Percentiles rank a stretch among this genome's conserved stretches.
Evolutionary conservation across 2,797 vertebrate genomes (phyloP).

Genomic region (Diplodus sargus): DNA sequence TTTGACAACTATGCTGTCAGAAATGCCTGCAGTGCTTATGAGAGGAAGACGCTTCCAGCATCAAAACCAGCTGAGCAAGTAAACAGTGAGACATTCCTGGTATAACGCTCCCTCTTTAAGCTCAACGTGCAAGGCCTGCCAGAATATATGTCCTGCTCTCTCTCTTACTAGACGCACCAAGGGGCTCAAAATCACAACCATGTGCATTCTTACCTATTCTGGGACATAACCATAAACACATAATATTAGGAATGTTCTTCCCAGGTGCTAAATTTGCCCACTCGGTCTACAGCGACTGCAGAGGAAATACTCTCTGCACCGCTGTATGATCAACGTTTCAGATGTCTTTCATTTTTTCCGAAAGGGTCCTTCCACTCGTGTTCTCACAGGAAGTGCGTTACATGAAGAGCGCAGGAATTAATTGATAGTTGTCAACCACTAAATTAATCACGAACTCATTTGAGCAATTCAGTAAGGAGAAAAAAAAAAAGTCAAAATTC

Average conservation of each 20-base stretch:
- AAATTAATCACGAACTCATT: too few relatives aligned
- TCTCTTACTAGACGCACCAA: slow-evolving; percentile 50
- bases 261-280: slow-evolving; percentile 78
- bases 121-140: slow-evolving; percentile 55
- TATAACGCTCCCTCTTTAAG: slow-evolving; percentile 63
- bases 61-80: slow-evolving; percentile 83
- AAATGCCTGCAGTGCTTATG: slow-evolving; percentile 69
- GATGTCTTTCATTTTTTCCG: not conserved
- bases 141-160: slow-evolving; percentile 64
- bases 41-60: slow-evolving; percentile 71
- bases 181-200: slow-evolving; percentile 80
- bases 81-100: slow-evolving; percentile 77
- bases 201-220: slow-evolving; percentile 75
- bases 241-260: slow-evolving; percentile 78
- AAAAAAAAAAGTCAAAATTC: too few relatives aligned
- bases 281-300: slow-evolving; percentile 56
- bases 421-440: too few relatives aligned
- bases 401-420: slow-evolving; percentile 11
- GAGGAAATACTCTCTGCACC: slow-evolving; percentile 36
- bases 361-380: slow-evolving; percentile 3
- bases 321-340: slow-evolving; percentile 50
- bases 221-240: slow-evolving; percentile 81
- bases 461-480: too few relatives aligned
- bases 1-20: slow-evolving; percentile 45
- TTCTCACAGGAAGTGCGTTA: slow-evolving; percentile 31